Conservation (phyloP, 2,113 vertebrate genomes). For the Lethenteron reissneri region DNA sequence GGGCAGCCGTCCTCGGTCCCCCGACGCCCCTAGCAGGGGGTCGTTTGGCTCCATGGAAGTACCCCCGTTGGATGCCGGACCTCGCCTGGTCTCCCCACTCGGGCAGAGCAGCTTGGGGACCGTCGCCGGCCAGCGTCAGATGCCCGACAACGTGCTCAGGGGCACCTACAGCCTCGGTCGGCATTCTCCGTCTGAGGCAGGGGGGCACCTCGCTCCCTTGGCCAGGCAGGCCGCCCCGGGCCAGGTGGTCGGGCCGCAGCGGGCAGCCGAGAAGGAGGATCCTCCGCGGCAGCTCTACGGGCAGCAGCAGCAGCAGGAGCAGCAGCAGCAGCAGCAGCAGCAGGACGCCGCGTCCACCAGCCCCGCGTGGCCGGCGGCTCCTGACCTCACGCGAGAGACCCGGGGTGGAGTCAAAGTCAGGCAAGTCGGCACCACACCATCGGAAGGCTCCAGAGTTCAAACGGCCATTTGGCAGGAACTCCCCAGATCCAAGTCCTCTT, state of each 20-base stretch:
- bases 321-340: conserved; percentile 9
- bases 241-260: conserved; percentile 29
- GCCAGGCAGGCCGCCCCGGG: conserved; percentile 55
- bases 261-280: no score
- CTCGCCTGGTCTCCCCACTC: background rate
- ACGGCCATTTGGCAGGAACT: no score
- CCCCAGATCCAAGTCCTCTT: no score
- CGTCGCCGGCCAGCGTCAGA: no score
- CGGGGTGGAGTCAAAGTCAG: conserved; percentile 48
- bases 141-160: no score
- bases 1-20: background rate
- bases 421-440: conserved; percentile 13
- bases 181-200: conserved; percentile 24
- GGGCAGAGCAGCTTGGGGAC: background rate
- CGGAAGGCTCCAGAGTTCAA: no score
- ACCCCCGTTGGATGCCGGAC: background rate
- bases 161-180: no score
- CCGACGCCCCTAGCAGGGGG: no score
- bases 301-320: conserved; percentile 11
- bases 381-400: conserved; percentile 87
- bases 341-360: conserved; percentile 27
- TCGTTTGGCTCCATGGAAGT: no score
- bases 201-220: conserved; percentile 45
- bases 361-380: conserved; percentile 71
- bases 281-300: no score